A percentile compares a stretch with the other conserved stretches of the same genome.
Conservation (phyloP, 2,797 vertebrate species). For the Adrianichthys oophorus region DNA sequence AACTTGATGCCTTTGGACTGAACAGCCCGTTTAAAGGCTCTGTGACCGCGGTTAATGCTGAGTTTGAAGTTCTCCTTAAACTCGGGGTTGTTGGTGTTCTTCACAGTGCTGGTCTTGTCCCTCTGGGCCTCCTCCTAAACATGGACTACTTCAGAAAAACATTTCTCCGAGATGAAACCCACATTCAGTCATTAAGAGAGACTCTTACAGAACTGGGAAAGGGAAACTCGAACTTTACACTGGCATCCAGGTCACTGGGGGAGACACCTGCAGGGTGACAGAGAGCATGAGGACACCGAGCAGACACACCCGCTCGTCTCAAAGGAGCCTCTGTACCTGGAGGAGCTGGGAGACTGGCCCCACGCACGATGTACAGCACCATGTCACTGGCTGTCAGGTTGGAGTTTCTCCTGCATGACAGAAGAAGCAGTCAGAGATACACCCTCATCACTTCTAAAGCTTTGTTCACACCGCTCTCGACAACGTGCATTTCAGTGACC, state of each 20-base stretch:
- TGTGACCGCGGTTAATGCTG: constrained; percentile 82
- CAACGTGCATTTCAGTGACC: too few species aligned
- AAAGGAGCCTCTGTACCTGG: constrained; percentile 72
- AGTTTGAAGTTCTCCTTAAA: constrained; percentile 90
- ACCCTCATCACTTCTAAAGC: too few species aligned
- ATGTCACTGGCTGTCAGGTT: constrained; percentile 84
- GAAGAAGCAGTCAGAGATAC: constrained; percentile 11
- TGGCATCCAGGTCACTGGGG: constrained; percentile 85
- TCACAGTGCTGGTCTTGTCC: constrained; percentile 87
- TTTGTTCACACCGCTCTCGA: too few species aligned
- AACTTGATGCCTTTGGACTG: constrained; percentile 91
- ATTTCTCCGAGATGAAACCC: constrained; percentile 1
- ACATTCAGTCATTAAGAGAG: constrained; percentile 8
- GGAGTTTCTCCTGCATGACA: constrained; percentile 74
- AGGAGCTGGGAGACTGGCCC: constrained; percentile 84
- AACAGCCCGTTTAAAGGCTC: constrained; percentile 85
- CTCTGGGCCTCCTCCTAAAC: constrained; percentile 88
- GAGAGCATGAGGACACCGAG: constrained; percentile 1
- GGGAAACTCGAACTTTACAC: constrained; percentile 90
- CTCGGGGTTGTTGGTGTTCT: constrained; percentile 84
- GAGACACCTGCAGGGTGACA: constrained; percentile 77
- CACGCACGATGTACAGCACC: constrained; percentile 82
- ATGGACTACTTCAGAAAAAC: constrained; percentile 17
- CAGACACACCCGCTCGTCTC: constrained; percentile 8
- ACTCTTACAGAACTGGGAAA: constrained; percentile 85